Conservation (phyloP, 2,797 vertebrate genomes). For the Peromyscus attwateri region DNA sequence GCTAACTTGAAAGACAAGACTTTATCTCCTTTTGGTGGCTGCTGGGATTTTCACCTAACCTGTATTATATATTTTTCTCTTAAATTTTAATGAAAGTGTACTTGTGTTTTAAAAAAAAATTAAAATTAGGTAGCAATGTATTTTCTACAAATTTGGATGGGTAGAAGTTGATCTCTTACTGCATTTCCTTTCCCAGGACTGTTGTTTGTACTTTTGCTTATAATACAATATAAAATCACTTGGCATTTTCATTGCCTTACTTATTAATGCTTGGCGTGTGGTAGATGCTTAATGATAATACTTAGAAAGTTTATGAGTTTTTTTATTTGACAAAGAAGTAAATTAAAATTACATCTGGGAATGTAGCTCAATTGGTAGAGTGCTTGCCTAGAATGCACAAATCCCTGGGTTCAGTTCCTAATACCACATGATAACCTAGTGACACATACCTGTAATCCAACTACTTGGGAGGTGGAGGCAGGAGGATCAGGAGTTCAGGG, state of each 20-base stretch:
- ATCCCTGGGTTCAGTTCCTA: not conserved
- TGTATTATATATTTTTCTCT: not conserved
- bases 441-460: not conserved
- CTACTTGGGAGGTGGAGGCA: not conserved
- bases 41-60: not conserved
- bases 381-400: not conserved
- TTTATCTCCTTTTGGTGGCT: not conserved
- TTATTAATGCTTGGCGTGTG: conserved; percentile 31
- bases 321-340: not conserved
- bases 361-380: not conserved
- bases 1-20: not conserved
- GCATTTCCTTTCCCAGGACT: conserved; percentile 9
- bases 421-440: not conserved
- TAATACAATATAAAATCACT: conserved; percentile 52
- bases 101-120: not conserved
- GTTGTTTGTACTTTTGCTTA: conserved; percentile 49
- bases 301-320: conserved; percentile 6
- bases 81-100: not conserved
- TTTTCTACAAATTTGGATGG: not conserved
- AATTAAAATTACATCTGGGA: not conserved
- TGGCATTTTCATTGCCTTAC: conserved; percentile 30
- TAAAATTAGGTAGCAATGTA: not conserved
- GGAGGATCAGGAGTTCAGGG: not conserved
- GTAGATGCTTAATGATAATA: conserved; percentile 49
- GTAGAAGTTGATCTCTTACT: not conserved